Base-by-base conservation (phyloP, 35 echinoderm and acorn worm genomes). In the Acanthaster planci region DNA sequence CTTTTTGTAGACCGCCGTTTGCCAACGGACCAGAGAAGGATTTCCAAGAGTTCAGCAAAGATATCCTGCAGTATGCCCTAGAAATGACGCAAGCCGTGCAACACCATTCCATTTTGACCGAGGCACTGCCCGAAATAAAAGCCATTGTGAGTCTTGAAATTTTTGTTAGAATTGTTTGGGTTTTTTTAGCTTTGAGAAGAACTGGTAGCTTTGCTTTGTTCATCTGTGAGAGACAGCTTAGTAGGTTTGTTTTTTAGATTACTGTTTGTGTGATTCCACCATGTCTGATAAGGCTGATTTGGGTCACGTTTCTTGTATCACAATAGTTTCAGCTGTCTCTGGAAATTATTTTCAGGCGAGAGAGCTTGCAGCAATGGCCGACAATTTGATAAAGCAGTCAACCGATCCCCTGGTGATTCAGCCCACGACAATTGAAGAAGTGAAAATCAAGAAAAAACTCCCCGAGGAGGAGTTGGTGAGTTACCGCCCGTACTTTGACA, bases 341-440 rank as follows among this genome's bases (percentile, higher is more conserved):
- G 22, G 30, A 76, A 37, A 39, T 64, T 80, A 47, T 3, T 88
- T 60, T 76, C 82, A 97, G 94, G 87, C 90, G 37, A 44, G 81
- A 67, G 94, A 97, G 79, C 21, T 97, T 17, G 78, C 47, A 30
- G 86, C 92, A 12, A 55, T 92, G 8, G 85, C 88, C 39, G 94
- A 97, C 78, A 89, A 72, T 38, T 51, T 92, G 18, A 85, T 92
- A 37, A 97, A 92, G 90, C 86, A 97, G 56, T 81, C 85, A 2
- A 89, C 82, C 26, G 94, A 97, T 86, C 94, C 94, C 32, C 83
- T 97, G 8, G 83, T 97, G 34, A 97, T 97, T 27, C 90, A 92
- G 76, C 86, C 94, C 8, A 72, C 94, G 7, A 80, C 82, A 10
- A 38, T 97, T 23, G 94, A 97, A 78, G 78, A 91, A 53, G 90